Percentiles rank a stretch among this genome's conserved stretches.
These are phyloP conservation scores for Xyrichtys novacula DNA, from an alignment of 2,797 vertebrate species.

Conservation along the genomic window DNA sequence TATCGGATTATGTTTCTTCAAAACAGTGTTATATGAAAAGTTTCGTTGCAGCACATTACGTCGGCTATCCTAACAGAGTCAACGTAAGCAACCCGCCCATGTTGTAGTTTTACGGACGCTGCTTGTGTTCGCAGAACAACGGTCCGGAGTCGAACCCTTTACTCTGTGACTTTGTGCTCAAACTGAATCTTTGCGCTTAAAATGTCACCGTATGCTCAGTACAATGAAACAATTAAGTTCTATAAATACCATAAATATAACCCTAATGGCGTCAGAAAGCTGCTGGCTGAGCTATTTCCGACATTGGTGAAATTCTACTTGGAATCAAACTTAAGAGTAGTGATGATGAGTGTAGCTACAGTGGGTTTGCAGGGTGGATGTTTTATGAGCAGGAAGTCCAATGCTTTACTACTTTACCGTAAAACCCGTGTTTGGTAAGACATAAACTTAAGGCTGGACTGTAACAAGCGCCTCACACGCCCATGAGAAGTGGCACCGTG, in stretches of 20 bases:
- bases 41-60: fast-evolving
- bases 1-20: background rate
- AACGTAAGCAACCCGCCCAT: constrained; percentile 16
- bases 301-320: background rate
- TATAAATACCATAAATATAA: too few relatives aligned
- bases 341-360: too few relatives aligned
- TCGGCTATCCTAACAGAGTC: background rate
- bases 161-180: background rate
- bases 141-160: background rate
- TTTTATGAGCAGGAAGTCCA: constrained; percentile 16
- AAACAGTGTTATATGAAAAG: background rate
- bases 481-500: constrained; percentile 10
- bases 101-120: background rate
- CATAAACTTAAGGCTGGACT: background rate
- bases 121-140: background rate
- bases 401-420: constrained; percentile 22
- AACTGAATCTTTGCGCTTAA: background rate
- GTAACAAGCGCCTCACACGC: background rate
- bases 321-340: background rate
- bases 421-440: constrained; percentile 17
- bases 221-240: too few relatives aligned
- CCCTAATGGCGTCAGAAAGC: too few relatives aligned
- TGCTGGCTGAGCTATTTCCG: background rate
- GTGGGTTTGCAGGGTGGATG: background rate
- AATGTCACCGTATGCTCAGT: too few relatives aligned